Evolutionary conservation across 2,797 vertebrate genomes (phyloP), one percentile per base, ranked within the genome.

Genomic region (Fundulus diaphanus): DNA sequence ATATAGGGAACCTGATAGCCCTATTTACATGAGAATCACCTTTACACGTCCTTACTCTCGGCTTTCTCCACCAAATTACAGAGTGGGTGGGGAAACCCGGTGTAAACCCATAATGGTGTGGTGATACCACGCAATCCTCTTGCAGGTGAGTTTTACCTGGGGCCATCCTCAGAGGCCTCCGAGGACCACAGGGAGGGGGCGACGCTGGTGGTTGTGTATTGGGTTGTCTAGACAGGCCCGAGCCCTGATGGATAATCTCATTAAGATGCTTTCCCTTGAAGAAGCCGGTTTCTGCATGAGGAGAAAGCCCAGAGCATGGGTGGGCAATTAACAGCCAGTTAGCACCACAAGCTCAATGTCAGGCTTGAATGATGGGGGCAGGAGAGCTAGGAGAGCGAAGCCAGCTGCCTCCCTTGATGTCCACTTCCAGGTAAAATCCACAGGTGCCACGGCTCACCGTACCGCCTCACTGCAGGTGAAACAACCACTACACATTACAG

Each of bases 221-320:
- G 89, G 88, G 82, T 79, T 92, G 95, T 96, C 95, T 96, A 95
- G 95, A 96, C 94, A 91, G 80, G 75, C 90, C 91, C 82, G 71
- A 86, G 86, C 88, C 85, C 91, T 82, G 86, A 87, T 87, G 89
- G 90, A 91, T 96, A 95, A 96, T 96, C 94, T 95, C 94, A 96
- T 96, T 96, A 96, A 89, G 72, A 80, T 68, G 78, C 90, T 94
- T 94, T 92, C 92, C 91, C 93, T 90, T 91, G 86, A 86, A 91
- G 90, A 78, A 80, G 82, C 76, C 77, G 49, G 79, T 93, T 92
- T 94, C 91, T 95, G 82, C 92, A 92, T 92, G 92, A 59, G 82
- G 87, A 91, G 88, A 91, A 88, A 82, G 76, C 37, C 75, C 61
- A 18, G 84, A 77, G 87, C 92, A 88, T 80, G 78, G 88, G 81